Evolutionary conservation across 2,113 vertebrate genomes (phyloP).

Genomic region (Amia ocellicauda): DNA sequence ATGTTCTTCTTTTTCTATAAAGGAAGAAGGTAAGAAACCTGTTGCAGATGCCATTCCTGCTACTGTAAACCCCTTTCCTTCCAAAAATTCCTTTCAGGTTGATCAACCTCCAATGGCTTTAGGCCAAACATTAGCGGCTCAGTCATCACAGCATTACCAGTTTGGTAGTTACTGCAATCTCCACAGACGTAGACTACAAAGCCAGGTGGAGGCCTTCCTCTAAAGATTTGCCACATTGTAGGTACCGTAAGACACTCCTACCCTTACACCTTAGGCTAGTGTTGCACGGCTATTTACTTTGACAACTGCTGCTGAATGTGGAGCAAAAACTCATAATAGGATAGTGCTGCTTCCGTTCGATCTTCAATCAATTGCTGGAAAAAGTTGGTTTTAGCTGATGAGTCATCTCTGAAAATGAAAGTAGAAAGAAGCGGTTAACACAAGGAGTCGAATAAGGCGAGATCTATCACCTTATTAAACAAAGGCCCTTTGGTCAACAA

Average conservation of each 20-base stretch:
- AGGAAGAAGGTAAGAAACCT: constrained; percentile 53
- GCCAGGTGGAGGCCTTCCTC: constrained; percentile 20
- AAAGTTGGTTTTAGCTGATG: constrained; percentile 76
- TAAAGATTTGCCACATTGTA: constrained; percentile 12
- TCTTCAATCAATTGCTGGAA: constrained; percentile 93
- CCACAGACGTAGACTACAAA: constrained; percentile 12
- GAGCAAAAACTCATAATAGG: constrained; percentile 91
- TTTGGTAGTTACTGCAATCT: background rate
- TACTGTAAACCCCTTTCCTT: background rate
- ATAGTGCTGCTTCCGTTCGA: constrained; percentile 82
- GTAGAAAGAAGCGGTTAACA: too few relatives aligned
- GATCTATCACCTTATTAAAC: too few relatives aligned
- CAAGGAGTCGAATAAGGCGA: too few relatives aligned
- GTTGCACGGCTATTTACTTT: constrained; percentile 59
- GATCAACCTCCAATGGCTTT: background rate
- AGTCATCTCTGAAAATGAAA: constrained; percentile 77
- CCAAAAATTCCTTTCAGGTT: background rate
- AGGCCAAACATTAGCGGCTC: background rate
- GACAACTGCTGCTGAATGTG: constrained; percentile 89
- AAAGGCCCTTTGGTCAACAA: too few relatives aligned
- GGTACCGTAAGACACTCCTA: constrained; percentile 7
- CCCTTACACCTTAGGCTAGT: background rate
- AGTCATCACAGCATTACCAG: background rate
- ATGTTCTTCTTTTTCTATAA: constrained; percentile 32
- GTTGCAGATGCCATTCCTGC: constrained; percentile 36